Conservation (phyloP, 2,113 vertebrate species). For the Reinhardtius hippoglossoides region DNA sequence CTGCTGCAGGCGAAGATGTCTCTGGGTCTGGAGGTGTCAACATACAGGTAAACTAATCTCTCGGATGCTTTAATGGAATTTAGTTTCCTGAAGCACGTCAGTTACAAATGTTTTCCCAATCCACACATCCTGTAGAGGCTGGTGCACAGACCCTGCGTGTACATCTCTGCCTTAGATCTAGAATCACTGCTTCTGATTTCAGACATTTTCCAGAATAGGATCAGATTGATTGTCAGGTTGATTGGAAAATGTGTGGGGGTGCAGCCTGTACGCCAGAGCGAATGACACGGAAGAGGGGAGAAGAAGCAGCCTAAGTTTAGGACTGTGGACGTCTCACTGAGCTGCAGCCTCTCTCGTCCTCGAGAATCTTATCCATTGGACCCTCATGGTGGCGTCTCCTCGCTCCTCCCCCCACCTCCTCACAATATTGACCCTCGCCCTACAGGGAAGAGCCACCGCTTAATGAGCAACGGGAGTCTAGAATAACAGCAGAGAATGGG, state of each 20-base stretch:
- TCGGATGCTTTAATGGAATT: not conserved
- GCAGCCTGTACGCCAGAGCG: too few species aligned
- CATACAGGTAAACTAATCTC: slow-evolving; percentile 77
- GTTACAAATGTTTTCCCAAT: too few species aligned
- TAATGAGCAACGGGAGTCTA: slow-evolving; percentile 64
- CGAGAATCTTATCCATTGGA: slow-evolving; percentile 52
- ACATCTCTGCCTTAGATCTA: too few species aligned
- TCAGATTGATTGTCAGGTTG: too few species aligned
- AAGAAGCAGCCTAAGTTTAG: too few species aligned
- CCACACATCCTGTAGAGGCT: too few species aligned
- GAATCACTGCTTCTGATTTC: too few species aligned
- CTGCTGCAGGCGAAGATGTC: slow-evolving; percentile 79
- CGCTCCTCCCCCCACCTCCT: slow-evolving; percentile 14
- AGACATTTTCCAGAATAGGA: too few species aligned
- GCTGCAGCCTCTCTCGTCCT: slow-evolving; percentile 29
- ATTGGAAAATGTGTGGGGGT: too few species aligned
- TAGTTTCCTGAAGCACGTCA: too few species aligned
- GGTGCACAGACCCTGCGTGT: too few species aligned
- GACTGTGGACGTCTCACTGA: slow-evolving; percentile 14
- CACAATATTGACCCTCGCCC: slow-evolving; percentile 68
- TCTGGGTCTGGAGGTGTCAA: slow-evolving; percentile 79
- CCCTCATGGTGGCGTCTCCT: not conserved
- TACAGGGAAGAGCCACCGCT: slow-evolving; percentile 28
- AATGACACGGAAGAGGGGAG: too few species aligned
- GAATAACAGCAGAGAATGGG: slow-evolving; percentile 41